A percentile compares a stretch with the other conserved stretches of the same genome.
Evolutionary conservation across 2,113 vertebrate genomes (phyloP).

Genomic region (Bujurquina vittata): DNA sequence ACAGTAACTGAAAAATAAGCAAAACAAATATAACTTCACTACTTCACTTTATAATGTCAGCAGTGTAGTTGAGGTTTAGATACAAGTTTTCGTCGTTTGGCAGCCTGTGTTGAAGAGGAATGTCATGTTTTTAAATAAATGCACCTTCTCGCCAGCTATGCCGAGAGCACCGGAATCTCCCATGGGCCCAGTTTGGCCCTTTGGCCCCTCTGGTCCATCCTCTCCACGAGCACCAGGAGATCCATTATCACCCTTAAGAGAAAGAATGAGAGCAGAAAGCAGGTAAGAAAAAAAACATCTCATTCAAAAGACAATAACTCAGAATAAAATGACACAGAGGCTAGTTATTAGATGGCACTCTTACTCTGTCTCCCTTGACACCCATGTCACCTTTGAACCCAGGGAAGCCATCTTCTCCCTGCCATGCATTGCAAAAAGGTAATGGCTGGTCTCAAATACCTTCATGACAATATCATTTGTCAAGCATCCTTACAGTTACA

Average conservation of each 20-base stretch:
- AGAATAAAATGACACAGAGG: neutral
- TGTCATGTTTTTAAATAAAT: neutral
- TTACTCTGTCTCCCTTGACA: conserved; percentile 88
- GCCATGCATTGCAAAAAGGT: conserved; percentile 26
- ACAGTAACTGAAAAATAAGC: neutral
- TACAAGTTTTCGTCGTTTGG: neutral
- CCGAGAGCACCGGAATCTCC: conserved; percentile 85
- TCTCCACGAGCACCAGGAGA: conserved; percentile 82
- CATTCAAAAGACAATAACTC: neutral
- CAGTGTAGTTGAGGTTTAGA: too few species aligned
- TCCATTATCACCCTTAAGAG: conserved; percentile 84
- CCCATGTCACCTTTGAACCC: conserved; percentile 92
- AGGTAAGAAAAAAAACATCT: neutral
- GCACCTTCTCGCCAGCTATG: conserved; percentile 89
- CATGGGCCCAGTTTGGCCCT: conserved; percentile 83
- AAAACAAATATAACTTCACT: neutral
- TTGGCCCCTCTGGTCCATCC: conserved; percentile 89
- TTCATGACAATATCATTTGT: conserved; percentile 12
- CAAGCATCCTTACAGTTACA: conserved; percentile 1
- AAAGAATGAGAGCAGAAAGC: neutral
- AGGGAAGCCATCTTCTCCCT: conserved; percentile 94
- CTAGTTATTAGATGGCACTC: conserved; percentile 21
- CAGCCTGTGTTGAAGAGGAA: neutral
- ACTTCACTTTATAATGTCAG: too few species aligned
- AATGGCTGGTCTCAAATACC: conserved; percentile 17